These are phyloP conservation scores for Cephalotes varians DNA, from an alignment of 2,888 invertebrate species.

Conservation along the genomic window DNA sequence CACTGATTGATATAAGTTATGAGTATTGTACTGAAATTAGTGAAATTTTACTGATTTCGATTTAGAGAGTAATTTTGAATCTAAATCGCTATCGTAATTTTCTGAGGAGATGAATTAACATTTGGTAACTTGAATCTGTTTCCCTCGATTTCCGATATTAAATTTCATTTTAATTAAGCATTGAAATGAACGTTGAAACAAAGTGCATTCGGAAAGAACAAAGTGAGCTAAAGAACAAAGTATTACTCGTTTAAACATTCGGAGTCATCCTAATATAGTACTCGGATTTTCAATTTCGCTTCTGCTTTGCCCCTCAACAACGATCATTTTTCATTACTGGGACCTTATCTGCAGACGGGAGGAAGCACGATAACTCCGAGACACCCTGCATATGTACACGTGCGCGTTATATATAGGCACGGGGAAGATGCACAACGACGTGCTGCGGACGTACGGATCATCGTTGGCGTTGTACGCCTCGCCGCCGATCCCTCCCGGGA, in stretches of 20 bases:
- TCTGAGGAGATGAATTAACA: background rate
- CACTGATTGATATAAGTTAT: no score
- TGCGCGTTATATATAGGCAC: slow-evolving; percentile 20
- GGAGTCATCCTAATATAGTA: background rate
- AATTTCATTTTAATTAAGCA: background rate
- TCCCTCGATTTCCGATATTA: background rate
- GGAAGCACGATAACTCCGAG: slow-evolving; percentile 40
- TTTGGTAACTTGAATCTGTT: background rate
- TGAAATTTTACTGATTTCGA: no score
- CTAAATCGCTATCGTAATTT: background rate
- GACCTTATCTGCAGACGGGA: background rate
- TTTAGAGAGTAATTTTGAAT: background rate
- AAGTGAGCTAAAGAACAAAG: background rate
- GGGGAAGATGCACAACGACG: slow-evolving; percentile 22
- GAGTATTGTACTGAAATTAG: no score
- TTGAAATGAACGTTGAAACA: background rate
- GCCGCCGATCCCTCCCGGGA: slow-evolving; percentile 56
- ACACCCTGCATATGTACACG: slow-evolving; percentile 43
- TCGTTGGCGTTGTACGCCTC: slow-evolving; percentile 64
- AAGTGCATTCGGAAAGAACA: background rate
- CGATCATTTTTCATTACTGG: slow-evolving; percentile 29
- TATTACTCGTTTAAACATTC: background rate
- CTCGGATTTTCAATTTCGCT: slow-evolving; percentile 13
- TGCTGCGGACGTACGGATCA: slow-evolving; percentile 60
- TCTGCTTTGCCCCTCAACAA: background rate